Base-by-base conservation (phyloP, 92 coral and sea anemone genomes). In the Montipora capitata region DNA sequence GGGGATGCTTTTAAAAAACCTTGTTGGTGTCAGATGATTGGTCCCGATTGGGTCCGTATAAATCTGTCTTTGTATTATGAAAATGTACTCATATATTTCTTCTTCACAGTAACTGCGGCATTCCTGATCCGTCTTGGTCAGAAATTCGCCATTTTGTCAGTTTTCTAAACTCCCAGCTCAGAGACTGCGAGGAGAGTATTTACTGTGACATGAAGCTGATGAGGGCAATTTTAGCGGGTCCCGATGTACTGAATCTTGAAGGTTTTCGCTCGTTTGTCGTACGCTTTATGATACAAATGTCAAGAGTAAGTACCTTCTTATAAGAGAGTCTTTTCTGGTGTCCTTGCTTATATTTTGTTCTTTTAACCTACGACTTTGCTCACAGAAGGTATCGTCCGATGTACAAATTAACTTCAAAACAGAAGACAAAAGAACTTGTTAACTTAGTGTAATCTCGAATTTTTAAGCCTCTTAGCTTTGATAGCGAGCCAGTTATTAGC, bases 51-150 rank as follows among this genome's bases (percentile, higher is more conserved):
- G 0, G 35, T 27, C 0, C 35, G 35, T 27, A 1, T 27, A 27
- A 27, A 27, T 27, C 35, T 27, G 35, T 27, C 35, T 27, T 27
- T 27, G 35, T 27, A 27, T 27, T 27, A 17, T 63, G 6, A 27
- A 14, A 54, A 7, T 0, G 39, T 63, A 39, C 3, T 12, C 12
- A 4, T 4, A 20, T 18, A 4, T 7, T 17, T 2, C 10, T 40
- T 89, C 56, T 56, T 20, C 72, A 9, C 82, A 96, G 99, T 40
- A 78, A 92, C 45, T 96, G 99, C 83, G 99, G 99, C 39, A 86
- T 96, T 16, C 95, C 72, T 4, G 95, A 94, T 77, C 99, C 99
- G 2, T 94, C 99, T 0, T 96, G 99, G 99, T 92, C 96, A 7
- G 99, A 96, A 62, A 78, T 96, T 8, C 83, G 83, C 72, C 99